phyloP scores from a whole-genome alignment of 2,797 vertebrate genomes.

The Phrynocephalus guinanensis region DNA sequence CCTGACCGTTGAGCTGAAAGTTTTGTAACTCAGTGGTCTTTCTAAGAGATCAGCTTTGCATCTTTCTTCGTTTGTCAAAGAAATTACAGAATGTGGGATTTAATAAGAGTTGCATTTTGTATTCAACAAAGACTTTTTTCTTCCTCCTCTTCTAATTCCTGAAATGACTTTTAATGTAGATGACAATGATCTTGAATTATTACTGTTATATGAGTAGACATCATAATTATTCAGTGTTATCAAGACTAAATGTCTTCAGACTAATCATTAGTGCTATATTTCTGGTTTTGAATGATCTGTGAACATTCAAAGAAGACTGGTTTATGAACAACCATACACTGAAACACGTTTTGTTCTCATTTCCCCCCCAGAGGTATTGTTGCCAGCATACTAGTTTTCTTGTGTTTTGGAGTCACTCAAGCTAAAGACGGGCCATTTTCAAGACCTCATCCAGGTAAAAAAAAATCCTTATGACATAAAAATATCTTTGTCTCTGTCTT shows the following conservation, averaged over 20 bases:
- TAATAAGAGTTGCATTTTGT: background rate
- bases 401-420: conserved; percentile 98
- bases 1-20: background rate
- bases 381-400: conserved; percentile 97
- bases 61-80: background rate
- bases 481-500: rapidly evolving
- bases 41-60: too few species aligned
- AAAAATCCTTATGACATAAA: background rate
- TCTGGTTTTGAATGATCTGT: background rate
- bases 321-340: background rate
- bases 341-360: conserved; percentile 63
- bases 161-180: conserved; percentile 13
- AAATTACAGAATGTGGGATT: background rate
- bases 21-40: background rate
- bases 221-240: background rate
- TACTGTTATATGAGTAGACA: background rate
- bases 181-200: background rate
- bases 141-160: background rate
- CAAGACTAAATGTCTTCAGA: background rate
- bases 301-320: background rate
- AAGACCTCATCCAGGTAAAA: conserved; percentile 96
- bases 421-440: conserved; percentile 98
- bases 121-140: background rate
- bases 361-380: conserved; percentile 89
- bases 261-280: background rate